phyloP scores from a whole-genome alignment of 2,888 invertebrate genomes.

The Biston stratarius region DNA sequence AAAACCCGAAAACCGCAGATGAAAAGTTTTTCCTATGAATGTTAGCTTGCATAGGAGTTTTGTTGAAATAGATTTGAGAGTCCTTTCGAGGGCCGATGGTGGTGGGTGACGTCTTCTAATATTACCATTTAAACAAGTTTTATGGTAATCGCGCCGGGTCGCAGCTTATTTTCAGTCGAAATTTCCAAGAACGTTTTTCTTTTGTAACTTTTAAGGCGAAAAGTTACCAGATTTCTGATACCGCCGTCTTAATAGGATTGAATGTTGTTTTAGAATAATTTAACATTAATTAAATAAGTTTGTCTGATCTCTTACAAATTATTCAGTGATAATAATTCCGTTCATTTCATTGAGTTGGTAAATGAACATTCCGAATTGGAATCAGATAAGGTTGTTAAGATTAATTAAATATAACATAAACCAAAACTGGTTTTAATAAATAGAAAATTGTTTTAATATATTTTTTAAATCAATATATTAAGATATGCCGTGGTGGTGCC shows the following conservation, averaged over 20 bases:
- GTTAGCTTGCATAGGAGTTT: conserved; percentile 3
- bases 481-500: too few species aligned
- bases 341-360: conserved; percentile 40
- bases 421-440: conserved; percentile 4
- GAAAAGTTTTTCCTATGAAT: background rate
- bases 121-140: conserved; percentile 87
- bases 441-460: too few species aligned
- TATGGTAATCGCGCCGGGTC: conserved; percentile 80
- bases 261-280: conserved; percentile 73
- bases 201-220: conserved; percentile 73
- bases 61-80: conserved; percentile 64
- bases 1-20: conserved; percentile 16
- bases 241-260: conserved; percentile 74
- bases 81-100: conserved; percentile 66
- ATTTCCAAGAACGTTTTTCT: conserved; percentile 79
- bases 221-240: conserved; percentile 79
- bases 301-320: conserved; percentile 55
- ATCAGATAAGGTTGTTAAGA: conserved; percentile 22
- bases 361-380: conserved; percentile 24
- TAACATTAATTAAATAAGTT: conserved; percentile 76
- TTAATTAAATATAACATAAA: conserved; percentile 22
- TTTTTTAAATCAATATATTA: too few species aligned
- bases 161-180: conserved; percentile 79
- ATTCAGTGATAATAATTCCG: conserved; percentile 56
- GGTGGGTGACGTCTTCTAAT: conserved; percentile 83